Evolutionary conservation across 2,797 vertebrate genomes (phyloP), one percentile per base, ranked within the genome.

Genomic region (Alcedo quadribrachys): DNA sequence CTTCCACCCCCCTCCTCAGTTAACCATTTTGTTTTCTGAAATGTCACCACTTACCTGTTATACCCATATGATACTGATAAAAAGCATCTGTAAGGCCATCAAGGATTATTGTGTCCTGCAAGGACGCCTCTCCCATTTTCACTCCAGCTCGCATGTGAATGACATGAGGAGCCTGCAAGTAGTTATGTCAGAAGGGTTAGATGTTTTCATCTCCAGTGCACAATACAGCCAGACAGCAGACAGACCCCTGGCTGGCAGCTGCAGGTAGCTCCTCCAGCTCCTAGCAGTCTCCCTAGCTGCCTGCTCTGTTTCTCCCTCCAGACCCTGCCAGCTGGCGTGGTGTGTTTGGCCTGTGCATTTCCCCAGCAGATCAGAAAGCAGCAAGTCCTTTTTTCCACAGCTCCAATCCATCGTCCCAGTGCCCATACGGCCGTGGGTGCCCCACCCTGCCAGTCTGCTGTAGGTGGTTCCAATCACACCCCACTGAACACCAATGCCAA

Each of bases 31-130:
- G 9, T 75, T 78, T 87, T 62, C 75, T 46, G 19, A 25, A 69
- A 20, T 68, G 67, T 58, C 61, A 71, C 24, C 33, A 54, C 92
- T 96, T 91, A 99, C 99, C 99, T 85, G 99, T 99, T 71, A 99
- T 94, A 81, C 99, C 99, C 99, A 99, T 99, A 91, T 99, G 99
- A 89, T 98, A 99, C 63, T 96, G 94, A 67, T 99, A 98, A 96
- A 99, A 99, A 11, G 99, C 99, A 54, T 99, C 99, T 1, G 97
- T 99, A 50, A 99, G 98, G 43, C 99, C 99, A 30, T 99, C 99
- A 3, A 97, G 96, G 80, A 99, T 97, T 60, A 99, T 96, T 19
- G 98, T 98, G 94, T 99, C 99, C 78, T 98, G 97, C 69, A 99
- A 96, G 1, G 98, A 92, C 57, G 96, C 97, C 40, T 99, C 98